These are phyloP conservation scores for Mastomys natalensis DNA, from an alignment of 2,113 vertebrate genomes.

Conservation along the genomic window DNA sequence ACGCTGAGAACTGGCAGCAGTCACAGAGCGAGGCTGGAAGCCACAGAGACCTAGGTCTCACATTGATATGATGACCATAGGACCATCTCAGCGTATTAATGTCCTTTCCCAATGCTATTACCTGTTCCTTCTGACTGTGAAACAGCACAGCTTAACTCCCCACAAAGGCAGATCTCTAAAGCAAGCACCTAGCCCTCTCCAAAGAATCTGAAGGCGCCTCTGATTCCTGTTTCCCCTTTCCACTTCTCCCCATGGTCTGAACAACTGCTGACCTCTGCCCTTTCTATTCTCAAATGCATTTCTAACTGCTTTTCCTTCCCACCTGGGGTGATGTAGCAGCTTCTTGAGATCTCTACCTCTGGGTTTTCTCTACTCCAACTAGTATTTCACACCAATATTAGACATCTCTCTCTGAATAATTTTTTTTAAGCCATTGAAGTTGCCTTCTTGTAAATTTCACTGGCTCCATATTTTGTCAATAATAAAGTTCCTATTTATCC, in stretches of 20 bases:
- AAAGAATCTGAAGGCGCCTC: neutral
- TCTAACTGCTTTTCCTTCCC: neutral
- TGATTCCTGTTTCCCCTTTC: conserved; percentile 50
- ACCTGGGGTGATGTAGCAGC: neutral
- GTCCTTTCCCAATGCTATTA: conserved; percentile 53
- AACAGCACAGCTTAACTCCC: conserved; percentile 55
- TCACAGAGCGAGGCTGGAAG: neutral
- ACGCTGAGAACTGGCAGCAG: neutral
- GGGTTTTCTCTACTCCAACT: neutral
- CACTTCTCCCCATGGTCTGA: neutral
- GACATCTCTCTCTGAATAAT: neutral
- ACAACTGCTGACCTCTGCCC: neutral
- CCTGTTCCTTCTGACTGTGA: conserved; percentile 79
- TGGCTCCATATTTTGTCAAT: conserved; percentile 46
- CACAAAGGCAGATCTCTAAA: conserved; percentile 69
- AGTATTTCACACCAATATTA: neutral
- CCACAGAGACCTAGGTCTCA: neutral
- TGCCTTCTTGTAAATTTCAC: conserved; percentile 2
- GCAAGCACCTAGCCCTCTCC: conserved; percentile 70
- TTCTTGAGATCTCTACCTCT: neutral
- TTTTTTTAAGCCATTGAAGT: neutral
- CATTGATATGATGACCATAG: neutral
- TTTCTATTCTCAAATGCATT: neutral
- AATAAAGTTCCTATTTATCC: conserved; percentile 2
- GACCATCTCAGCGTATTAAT: neutral